Evolutionary conservation across 2,888 invertebrate species (phyloP).

Genomic region (Monochamus alternatus): DNA sequence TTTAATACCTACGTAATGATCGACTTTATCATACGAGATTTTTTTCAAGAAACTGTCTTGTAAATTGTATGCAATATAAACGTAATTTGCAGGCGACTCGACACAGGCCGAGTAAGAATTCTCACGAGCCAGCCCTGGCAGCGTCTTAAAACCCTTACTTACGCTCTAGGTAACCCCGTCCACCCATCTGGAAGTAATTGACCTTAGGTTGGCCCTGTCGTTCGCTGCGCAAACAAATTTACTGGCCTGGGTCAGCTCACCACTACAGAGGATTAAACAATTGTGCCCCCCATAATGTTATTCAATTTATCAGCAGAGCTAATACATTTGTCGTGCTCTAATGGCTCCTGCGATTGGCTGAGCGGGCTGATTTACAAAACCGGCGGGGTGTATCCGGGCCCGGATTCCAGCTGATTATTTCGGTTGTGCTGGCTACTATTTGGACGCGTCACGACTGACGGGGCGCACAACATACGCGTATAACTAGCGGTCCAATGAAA

Average conservation of each 20-base stretch:
- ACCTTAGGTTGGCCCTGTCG: conserved; percentile 27
- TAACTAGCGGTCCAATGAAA: not conserved
- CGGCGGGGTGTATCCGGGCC: conserved; percentile 5
- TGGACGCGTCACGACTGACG: not conserved
- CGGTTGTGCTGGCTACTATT: not conserved
- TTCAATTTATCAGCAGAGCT: conserved; percentile 42
- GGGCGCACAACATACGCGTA: not conserved
- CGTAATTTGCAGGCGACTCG: too few species aligned
- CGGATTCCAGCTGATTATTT: conserved; percentile 10
- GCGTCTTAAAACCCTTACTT: conserved; percentile 1
- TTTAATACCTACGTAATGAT: too few species aligned
- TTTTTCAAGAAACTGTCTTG: too few species aligned
- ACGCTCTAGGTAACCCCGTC: conserved; percentile 12
- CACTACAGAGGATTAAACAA: conserved; percentile 26
- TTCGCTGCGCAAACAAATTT: conserved; percentile 28
- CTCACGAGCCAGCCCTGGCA: not conserved
- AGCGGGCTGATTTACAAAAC: conserved; percentile 25
- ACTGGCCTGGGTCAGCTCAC: conserved; percentile 25
- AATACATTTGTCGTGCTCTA: conserved; percentile 41
- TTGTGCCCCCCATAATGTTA: conserved; percentile 41
- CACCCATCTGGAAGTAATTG: conserved; percentile 27
- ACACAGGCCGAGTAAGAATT: too few species aligned
- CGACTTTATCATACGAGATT: too few species aligned
- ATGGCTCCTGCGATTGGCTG: conserved; percentile 43
- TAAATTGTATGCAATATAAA: too few species aligned